Evolutionary conservation across 2,113 vertebrate genomes (phyloP).

Genomic region (Pleuronectes platessa): DNA sequence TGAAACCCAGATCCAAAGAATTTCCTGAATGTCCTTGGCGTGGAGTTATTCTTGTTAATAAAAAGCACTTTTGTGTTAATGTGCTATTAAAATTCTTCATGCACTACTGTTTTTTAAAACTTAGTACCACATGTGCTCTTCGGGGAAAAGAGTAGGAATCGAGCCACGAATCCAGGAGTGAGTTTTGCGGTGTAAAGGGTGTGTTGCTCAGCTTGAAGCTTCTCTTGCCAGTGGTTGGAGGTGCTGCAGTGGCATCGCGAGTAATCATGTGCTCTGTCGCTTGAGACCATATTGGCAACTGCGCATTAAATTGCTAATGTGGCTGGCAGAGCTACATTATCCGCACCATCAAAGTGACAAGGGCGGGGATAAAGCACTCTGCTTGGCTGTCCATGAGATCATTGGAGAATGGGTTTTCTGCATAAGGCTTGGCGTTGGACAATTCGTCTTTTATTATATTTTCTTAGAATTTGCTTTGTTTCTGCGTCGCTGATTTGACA

Average conservation of each 20-base stretch:
- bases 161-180: too few relatives aligned
- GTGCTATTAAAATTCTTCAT: too few relatives aligned
- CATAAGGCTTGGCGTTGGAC: slow-evolving; percentile 26
- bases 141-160: too few relatives aligned
- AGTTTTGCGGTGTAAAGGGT: neutral
- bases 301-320: slow-evolving; percentile 72
- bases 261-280: slow-evolving; percentile 43
- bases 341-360: slow-evolving; percentile 62
- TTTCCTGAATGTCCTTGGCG: too few relatives aligned
- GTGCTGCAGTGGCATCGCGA: slow-evolving; percentile 25
- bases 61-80: too few relatives aligned
- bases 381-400: slow-evolving; percentile 55
- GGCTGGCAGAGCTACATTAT: slow-evolving; percentile 66
- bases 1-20: too few relatives aligned
- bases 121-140: too few relatives aligned
- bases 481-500: slow-evolving; percentile 59
- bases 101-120: too few relatives aligned
- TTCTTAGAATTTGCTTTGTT: slow-evolving; percentile 58
- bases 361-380: slow-evolving; percentile 50
- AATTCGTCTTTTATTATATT: slow-evolving; percentile 50
- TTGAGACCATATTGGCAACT: slow-evolving; percentile 50
- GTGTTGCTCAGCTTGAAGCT: slow-evolving; percentile 3
- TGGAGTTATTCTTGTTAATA: too few relatives aligned
- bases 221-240: slow-evolving; percentile 8
- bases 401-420: slow-evolving; percentile 63